Conservation (phyloP, 1,140 invertebrate species). For the Elymnias hypermnestra region DNA sequence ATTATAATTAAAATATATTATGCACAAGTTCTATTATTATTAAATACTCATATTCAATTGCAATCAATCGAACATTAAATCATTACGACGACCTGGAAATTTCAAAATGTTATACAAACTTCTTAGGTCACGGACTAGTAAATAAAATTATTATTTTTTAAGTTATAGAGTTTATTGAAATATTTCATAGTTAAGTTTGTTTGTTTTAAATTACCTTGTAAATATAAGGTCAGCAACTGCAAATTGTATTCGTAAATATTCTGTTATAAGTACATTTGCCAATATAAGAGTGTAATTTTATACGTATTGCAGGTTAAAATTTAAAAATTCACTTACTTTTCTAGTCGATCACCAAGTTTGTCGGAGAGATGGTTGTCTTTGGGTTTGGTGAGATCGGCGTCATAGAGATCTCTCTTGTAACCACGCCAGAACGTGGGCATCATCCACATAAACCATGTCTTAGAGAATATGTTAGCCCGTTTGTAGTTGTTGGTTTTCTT, state of each 20-base stretch:
- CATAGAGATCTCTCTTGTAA: constrained; percentile 81
- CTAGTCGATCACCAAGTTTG: constrained; percentile 77
- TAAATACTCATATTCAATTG: too few relatives aligned
- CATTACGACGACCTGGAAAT: too few relatives aligned
- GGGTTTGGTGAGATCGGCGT: constrained; percentile 82
- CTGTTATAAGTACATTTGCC: too few relatives aligned
- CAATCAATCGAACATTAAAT: too few relatives aligned
- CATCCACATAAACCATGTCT: constrained; percentile 78
- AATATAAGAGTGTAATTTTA: not conserved
- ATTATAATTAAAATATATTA: too few relatives aligned
- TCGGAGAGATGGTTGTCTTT: constrained; percentile 78
- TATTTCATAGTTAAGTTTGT: not conserved
- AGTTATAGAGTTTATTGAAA: too few relatives aligned
- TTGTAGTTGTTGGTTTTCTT: constrained; percentile 66
- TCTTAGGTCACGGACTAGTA: too few relatives aligned
- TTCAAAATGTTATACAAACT: too few relatives aligned
- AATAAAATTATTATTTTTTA: too few relatives aligned
- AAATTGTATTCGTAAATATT: too few relatives aligned
- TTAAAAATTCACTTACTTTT: constrained; percentile 73
- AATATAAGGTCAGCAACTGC: not conserved
- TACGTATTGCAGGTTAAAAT: too few relatives aligned
- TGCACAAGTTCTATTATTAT: too few relatives aligned
- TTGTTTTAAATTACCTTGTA: not conserved
- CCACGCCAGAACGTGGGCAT: constrained; percentile 81
- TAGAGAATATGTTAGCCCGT: constrained; percentile 57